Conservation (phyloP, 2,113 vertebrate genomes). For the Pollachius pollachius region DNA sequence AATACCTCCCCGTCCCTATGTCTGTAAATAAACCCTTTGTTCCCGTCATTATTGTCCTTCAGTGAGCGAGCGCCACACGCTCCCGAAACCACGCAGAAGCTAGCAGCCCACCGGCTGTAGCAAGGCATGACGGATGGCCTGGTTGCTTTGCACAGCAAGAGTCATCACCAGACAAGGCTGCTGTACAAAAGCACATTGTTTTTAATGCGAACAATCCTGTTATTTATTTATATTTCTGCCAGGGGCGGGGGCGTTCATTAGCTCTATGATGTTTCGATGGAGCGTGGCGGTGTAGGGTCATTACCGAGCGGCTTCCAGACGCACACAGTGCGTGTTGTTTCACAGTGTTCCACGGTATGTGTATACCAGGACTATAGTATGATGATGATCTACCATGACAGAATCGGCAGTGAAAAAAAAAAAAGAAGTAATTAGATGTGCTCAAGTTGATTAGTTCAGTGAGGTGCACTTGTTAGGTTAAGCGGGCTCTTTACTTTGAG, state of each 20-base stretch:
- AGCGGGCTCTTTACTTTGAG: no score
- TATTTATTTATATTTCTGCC: neutral
- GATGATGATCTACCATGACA: no score
- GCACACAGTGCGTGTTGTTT: no score
- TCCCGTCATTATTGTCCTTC: conserved; percentile 58
- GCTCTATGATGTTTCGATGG: conserved; percentile 9
- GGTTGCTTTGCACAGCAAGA: conserved; percentile 36
- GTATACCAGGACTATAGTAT: no score
- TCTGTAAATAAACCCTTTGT: conserved; percentile 58
- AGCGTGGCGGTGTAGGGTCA: neutral
- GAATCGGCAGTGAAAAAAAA: no score
- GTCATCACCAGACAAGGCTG: conserved; percentile 16
- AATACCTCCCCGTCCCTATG: conserved; percentile 24
- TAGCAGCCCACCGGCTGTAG: conserved; percentile 39
- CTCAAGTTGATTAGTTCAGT: no score
- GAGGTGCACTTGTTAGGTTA: no score
- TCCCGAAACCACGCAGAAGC: conserved; percentile 35
- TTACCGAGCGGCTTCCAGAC: no score
- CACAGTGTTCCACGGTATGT: no score
- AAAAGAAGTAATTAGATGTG: no score
- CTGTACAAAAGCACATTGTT: conserved; percentile 10
- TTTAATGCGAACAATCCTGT: neutral
- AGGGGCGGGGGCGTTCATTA: conserved; percentile 2
- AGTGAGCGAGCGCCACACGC: conserved; percentile 40
- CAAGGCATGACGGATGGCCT: conserved; percentile 13